phyloP scores from a whole-genome alignment of 2,113 vertebrate species.

The Cebidichthys violaceus region DNA sequence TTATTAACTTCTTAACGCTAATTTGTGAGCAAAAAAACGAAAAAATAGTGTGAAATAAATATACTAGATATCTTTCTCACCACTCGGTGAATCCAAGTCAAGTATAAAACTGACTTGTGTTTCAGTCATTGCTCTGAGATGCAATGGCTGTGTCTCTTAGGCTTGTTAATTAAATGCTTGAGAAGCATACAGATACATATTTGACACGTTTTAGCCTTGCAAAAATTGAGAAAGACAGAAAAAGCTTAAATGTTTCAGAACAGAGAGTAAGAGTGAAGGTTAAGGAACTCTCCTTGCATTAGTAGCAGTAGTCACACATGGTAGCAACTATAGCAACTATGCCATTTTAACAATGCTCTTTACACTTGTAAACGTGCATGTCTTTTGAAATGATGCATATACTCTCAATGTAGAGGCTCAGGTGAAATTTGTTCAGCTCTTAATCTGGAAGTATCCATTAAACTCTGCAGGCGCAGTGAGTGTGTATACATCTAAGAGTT shows the following conservation, averaged over 20 bases:
- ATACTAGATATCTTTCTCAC: background rate
- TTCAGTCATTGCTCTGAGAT: background rate
- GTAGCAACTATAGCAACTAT: background rate
- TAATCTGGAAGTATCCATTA: conserved; percentile 19
- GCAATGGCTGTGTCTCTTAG: background rate
- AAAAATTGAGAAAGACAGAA: background rate
- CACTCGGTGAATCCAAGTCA: background rate
- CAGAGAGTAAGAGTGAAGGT: background rate
- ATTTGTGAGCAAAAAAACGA: background rate
- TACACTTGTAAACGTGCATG: no score
- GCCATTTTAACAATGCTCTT: no score
- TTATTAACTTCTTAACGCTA: background rate
- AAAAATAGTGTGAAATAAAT: background rate
- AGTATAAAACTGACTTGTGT: background rate
- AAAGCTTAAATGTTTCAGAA: background rate
- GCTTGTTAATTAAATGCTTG: conserved; percentile 1
- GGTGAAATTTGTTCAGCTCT: conserved; percentile 20
- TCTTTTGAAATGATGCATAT: background rate
- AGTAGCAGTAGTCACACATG: background rate
- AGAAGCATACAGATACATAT: background rate
- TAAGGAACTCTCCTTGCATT: background rate
- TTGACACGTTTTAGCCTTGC: background rate
- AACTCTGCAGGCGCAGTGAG: conserved; percentile 23
- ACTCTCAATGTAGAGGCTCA: background rate
- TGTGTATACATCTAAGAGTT: conserved; percentile 53